Evolutionary conservation across 2,797 vertebrate species (phyloP).

Genomic region (Rhynchonycteris naso): DNA sequence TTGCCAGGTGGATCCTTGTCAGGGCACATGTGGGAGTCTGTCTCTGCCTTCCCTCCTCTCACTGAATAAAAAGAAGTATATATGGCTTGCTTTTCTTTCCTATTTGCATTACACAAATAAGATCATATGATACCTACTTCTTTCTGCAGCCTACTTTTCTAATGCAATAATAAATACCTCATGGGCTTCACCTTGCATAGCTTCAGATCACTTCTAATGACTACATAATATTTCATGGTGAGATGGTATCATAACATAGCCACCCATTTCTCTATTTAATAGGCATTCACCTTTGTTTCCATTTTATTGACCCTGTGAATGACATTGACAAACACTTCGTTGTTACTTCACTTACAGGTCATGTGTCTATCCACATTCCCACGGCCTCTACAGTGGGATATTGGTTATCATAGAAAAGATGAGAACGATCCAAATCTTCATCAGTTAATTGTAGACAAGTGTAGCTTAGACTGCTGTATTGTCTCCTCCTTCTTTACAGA

Average conservation of each 20-base stretch:
- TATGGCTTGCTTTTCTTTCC: neutral
- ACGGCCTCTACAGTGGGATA: neutral
- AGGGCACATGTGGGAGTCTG: too few species aligned
- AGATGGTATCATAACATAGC: neutral
- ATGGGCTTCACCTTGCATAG: neutral
- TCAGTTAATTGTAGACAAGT: neutral
- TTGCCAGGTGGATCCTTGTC: too few species aligned
- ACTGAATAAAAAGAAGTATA: neutral
- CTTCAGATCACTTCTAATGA: conserved; percentile 37
- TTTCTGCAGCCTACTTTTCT: neutral
- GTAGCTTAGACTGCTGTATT: neutral
- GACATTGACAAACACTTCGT: neutral
- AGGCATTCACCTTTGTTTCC: conserved; percentile 15
- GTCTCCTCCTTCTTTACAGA: conserved; percentile 86
- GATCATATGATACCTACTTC: neutral
- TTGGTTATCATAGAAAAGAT: too few species aligned
- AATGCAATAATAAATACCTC: neutral
- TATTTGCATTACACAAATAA: conserved; percentile 38
- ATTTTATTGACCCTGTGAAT: conserved; percentile 24
- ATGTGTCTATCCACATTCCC: conserved; percentile 33
- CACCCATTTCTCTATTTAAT: conserved; percentile 24
- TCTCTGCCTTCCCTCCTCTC: too few species aligned
- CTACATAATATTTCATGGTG: neutral
- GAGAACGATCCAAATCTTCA: neutral
- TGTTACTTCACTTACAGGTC: conserved; percentile 26